Base-by-base conservation (phyloP, 2,797 vertebrate species). In the Myripristis murdjan region DNA sequence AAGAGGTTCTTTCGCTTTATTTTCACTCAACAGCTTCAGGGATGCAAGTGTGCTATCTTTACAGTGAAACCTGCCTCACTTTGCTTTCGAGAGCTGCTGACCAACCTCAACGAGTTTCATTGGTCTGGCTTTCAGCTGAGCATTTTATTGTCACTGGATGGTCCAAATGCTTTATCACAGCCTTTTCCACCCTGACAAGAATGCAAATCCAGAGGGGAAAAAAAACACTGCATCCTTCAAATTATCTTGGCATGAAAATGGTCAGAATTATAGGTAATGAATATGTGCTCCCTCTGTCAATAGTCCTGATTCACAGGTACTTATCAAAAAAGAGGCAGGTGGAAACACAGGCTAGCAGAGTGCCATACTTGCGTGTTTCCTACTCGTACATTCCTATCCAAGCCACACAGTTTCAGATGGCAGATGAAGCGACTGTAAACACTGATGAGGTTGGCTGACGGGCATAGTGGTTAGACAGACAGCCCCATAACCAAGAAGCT, bases 401-500 rank as follows among this genome's bases (percentile, higher is more conserved):
- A 84, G 83, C 75, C 77, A 74, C 73, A 82, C 66, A 60, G 83
- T 88, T 83, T 80, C 65, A 85, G 73, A 73, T 66, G 64, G 82
- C 53, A 37, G 56, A 49, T 79, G 65, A 85, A 66, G 89, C 88
- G 91, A 90, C 91, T 90, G 89, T 85, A 90, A 87, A 48, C 89
- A 89, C 83, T 66, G 26, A 37, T 70, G 82, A 79, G 83, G 73
- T 87, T 87, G 75, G 81, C 66, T 49, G 35, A 84, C 65, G 16
- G 28, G 48, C 46, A 56, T 2, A 47, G 62, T 69, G 60, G 69
- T 87, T 20, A 48, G 14, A 31, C 52, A 49, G 69, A 72, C 85
- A 37, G 12, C 2, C 9, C 37, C 2, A 39, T 8, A 39, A 8
- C 37, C 12, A 14, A 68, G 70, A 55, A 60, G 64, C 74, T 82